Evolutionary conservation across 2,888 invertebrate genomes (phyloP), one percentile per base, ranked within the genome.

Genomic region (Portevinia maculata): DNA sequence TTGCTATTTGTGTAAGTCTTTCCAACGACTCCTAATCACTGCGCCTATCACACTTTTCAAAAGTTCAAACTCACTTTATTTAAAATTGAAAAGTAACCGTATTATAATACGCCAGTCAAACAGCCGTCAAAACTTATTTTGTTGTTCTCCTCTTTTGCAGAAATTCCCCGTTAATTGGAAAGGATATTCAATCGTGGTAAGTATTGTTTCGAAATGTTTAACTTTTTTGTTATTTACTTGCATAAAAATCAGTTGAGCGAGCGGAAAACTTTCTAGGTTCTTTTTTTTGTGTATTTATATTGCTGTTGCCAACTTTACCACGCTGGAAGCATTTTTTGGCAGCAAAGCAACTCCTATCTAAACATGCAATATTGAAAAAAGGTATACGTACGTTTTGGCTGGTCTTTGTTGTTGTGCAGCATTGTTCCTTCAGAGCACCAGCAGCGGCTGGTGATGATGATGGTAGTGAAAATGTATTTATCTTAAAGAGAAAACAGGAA

Each of bases 291-390:
- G n/a, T 44, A 9, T 9, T 64, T 32, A n/a, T 30, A 7, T 60
- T 60, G 46, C 30, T 60, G 37, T 60, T 60, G 11, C 13, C 28
- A 75, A 75, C 67, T 69, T 65, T 19, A 55, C 55, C 28, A 21
- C 13, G 41, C n/a, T 41, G 19, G 7, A 55, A 59, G 17, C 64
- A 8, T 41, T 19, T 41, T 44, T 41, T 19, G 17, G 6, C 53
- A 64, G 70, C 62, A 74, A 79, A 59, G 24, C 37, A 59, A 21
- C 55, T 50, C 74, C 15, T 74, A 50, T 44, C 69, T 69, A 46
- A 79, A 74, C 79, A 74, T 74, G 74, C 69, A 2, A 79, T n/a
- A 79, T 74, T 74, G 74, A 79, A 79, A 79, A 73, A 65, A 67
- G 67, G 55, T 60, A 73, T 39, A 32, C 48, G n/a, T n/a, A 19